Base-by-base conservation (phyloP, 1,140 invertebrate genomes). In the Xylocopa sonorina region DNA sequence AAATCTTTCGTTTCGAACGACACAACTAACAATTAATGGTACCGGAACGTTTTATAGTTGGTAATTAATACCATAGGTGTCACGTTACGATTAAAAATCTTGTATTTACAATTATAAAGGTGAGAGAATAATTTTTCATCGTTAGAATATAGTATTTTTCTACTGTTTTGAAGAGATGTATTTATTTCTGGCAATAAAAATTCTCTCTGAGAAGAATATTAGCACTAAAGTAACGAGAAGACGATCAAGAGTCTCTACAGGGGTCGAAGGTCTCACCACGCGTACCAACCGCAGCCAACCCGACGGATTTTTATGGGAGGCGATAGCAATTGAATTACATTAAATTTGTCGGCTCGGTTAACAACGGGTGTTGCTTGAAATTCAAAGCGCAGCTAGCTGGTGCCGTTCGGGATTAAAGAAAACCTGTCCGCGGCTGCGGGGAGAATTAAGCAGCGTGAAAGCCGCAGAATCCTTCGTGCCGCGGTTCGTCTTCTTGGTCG, bases 401-500 rank as follows among this genome's bases (percentile, higher is more conserved):
- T 12, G 43, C 21, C 21, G 24, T 69, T 32, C 41, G 6, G 9
- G 32, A 50, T 32, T 62, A 62, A 80, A 80, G 43, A 41, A n/a
- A 32, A 51, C 51, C 55, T 32, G 48, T 34, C 14, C 50, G 10
- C 2, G 21, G 62, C n/a, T n/a, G 29, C 10, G 48, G 12, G 34
- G 53, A 12, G 9, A 51, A 80, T 74, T 79, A 66, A 79, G 16
- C 5, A 21, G 9, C 10, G 38, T 51, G 46, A 58, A 81, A 79
- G 24, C 43, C 18, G 57, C 57, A 66, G 63, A 41, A 78, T 81
- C 62, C 34, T 55, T 29, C 32, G 9, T 6, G 6, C 29, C 16
- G 32, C n/a, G 24, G 27, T 32, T n/a, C 62, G 2, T 38, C 43
- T 64, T 16, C 3, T 66, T 21, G 46, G 18, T 18, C 43, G 53